A percentile compares a stretch with the other conserved stretches of the same genome.
These are phyloP conservation scores for Otus scops DNA, from an alignment of 2,797 vertebrate species.

Conservation along the genomic window DNA sequence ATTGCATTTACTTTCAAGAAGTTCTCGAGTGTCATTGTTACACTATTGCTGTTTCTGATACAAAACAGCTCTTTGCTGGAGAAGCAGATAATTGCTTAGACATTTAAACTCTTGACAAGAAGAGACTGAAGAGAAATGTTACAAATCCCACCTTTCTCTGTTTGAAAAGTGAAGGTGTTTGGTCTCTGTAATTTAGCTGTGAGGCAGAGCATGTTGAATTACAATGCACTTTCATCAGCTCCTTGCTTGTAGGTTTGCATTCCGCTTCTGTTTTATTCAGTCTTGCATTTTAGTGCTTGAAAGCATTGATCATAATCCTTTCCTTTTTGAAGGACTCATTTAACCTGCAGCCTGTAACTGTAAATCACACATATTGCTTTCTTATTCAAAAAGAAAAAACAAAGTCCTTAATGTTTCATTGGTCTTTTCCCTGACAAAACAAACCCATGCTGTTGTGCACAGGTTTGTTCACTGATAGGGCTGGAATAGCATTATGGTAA, in stretches of 20 bases:
- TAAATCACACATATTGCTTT: neutral
- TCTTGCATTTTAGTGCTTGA: slow-evolving; percentile 52
- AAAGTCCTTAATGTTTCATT: neutral
- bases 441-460: neutral
- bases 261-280: slow-evolving; percentile 57
- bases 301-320: slow-evolving; percentile 34
- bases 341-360: neutral
- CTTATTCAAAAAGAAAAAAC: neutral
- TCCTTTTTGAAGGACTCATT: neutral
- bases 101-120: neutral
- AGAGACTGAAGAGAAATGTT: neutral
- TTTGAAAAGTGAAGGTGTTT: slow-evolving; percentile 41
- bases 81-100: neutral
- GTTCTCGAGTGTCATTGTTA: neutral
- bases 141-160: neutral
- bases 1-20: neutral
- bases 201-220: slow-evolving; percentile 66
- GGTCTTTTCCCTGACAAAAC: neutral
- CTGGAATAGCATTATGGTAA: neutral
- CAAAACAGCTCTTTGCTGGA: neutral
- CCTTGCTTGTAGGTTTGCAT: slow-evolving; percentile 68
- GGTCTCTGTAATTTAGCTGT: slow-evolving; percentile 42
- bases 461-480: neutral
- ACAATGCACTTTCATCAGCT: slow-evolving; percentile 71
- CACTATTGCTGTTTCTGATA: neutral